Conservation (phyloP, 2,888 invertebrate species). For the Phortica magna region DNA sequence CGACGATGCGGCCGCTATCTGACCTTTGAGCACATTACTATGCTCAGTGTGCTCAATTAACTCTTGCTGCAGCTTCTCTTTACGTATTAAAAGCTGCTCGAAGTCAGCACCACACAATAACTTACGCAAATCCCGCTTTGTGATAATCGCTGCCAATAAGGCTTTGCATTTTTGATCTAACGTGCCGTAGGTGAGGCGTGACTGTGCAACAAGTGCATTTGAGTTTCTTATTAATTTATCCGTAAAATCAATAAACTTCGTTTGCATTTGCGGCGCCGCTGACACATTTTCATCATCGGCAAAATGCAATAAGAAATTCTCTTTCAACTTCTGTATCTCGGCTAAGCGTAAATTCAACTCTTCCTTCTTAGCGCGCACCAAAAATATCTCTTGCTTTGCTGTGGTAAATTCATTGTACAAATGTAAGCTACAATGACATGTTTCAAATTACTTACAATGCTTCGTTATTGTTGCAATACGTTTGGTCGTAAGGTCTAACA, state of each 20-base stretch:
- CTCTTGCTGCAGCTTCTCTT: neutral
- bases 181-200: neutral
- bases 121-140: neutral
- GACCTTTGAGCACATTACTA: neutral
- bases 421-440: neutral
- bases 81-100: neutral
- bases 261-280: neutral
- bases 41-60: neutral
- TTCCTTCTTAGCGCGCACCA: neutral
- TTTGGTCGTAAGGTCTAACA: neutral
- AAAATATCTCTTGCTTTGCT: neutral
- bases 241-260: neutral
- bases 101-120: neutral
- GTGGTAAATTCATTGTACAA: neutral
- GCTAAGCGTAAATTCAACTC: neutral
- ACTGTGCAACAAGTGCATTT: neutral
- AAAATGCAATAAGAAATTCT: slow-evolving; percentile 5
- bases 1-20: neutral
- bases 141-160: neutral
- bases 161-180: neutral
- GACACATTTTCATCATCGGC: neutral
- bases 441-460: neutral
- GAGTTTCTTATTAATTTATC: neutral
- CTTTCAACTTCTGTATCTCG: neutral
- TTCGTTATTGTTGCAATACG: neutral